These are phyloP conservation scores for Crypturellus undulatus DNA, from an alignment of 2,113 vertebrate species.

Conservation along the genomic window DNA sequence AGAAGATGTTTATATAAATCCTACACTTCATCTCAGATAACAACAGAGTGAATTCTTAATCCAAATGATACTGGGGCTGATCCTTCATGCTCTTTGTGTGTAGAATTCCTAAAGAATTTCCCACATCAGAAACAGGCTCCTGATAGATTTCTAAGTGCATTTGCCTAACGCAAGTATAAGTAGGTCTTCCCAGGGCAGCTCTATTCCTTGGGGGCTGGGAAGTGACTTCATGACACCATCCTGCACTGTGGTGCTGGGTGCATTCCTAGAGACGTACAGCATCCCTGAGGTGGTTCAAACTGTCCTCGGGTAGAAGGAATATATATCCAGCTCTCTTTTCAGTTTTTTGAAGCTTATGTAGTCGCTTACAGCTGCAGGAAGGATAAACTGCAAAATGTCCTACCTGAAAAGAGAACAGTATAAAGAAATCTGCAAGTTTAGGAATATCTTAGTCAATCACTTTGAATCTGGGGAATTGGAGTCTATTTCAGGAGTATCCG, in stretches of 20 bases:
- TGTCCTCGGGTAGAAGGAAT: neutral
- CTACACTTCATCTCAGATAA: constrained; percentile 1
- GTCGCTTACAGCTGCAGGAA: neutral
- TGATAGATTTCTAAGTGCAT: neutral
- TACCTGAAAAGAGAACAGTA: neutral
- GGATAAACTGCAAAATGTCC: neutral
- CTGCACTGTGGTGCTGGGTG: neutral
- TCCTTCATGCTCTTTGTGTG: neutral
- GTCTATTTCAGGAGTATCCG: neutral
- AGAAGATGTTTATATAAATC: neutral
- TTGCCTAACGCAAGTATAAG: neutral
- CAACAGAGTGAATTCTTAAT: neutral
- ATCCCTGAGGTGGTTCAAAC: neutral
- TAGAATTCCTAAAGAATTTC: neutral
- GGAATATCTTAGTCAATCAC: neutral
- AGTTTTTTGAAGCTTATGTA: neutral
- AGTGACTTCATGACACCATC: neutral
- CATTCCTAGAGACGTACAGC: neutral
- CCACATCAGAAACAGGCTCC: neutral
- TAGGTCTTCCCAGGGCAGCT: neutral
- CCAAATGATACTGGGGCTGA: neutral
- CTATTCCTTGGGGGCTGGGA: neutral
- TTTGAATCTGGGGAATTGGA: neutral
- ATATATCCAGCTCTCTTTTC: neutral
- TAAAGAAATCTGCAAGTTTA: neutral